These are phyloP conservation scores for Nesometra sesokonis DNA, from an alignment of 35 echinoderm and acorn worm genomes.

Conservation along the genomic window DNA sequence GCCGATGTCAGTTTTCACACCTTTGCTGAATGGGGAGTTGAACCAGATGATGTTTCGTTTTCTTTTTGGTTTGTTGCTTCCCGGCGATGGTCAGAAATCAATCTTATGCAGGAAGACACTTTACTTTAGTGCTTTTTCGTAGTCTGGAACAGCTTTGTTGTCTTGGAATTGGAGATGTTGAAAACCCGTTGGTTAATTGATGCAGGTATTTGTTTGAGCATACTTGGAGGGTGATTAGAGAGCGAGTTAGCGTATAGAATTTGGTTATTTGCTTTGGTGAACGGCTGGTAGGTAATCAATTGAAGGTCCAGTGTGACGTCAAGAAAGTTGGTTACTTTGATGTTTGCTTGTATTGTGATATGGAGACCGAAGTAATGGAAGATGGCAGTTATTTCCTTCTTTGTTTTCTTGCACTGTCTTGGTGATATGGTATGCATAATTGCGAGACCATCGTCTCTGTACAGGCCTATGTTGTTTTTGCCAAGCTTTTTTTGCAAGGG, in stretches of 20 bases:
- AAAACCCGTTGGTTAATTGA: too few relatives aligned
- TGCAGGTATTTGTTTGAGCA: too few relatives aligned
- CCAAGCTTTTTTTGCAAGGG: neutral
- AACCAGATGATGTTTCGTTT: neutral
- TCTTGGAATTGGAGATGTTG: too few relatives aligned
- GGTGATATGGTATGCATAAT: neutral
- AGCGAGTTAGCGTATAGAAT: neutral
- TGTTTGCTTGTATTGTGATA: neutral
- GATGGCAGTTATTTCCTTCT: neutral
- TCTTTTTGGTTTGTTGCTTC: neutral
- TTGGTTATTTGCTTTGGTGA: neutral
- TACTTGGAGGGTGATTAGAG: neutral
- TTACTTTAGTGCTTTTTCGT: neutral
- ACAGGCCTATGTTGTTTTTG: neutral
- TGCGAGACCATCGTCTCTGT: neutral
- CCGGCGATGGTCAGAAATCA: neutral
- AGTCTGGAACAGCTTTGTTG: neutral
- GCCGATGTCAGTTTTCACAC: too few relatives aligned
- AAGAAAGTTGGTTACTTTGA: neutral
- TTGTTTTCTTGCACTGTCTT: neutral
- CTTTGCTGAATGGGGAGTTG: too few relatives aligned
- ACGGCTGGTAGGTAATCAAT: neutral
- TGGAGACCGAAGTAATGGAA: neutral
- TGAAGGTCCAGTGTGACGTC: neutral
- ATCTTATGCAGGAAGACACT: neutral